These are phyloP conservation scores for Drosophila rellima DNA, from an alignment of 2,888 invertebrate species.

Conservation along the genomic window DNA sequence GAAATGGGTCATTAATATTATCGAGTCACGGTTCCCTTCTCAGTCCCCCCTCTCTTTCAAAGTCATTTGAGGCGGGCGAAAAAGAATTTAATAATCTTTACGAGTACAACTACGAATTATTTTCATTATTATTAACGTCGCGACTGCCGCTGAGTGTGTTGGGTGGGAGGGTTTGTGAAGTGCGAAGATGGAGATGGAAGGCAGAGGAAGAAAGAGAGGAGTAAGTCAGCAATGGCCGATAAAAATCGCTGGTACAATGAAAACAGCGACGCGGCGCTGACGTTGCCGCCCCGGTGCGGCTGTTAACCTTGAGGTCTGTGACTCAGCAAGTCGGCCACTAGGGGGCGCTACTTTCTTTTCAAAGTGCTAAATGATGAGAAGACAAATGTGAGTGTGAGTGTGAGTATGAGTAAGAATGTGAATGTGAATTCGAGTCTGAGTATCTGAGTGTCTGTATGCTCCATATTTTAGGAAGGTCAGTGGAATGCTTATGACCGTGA, in stretches of 20 bases:
- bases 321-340: conserved; percentile 59
- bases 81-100: conserved; percentile 73
- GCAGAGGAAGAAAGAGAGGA: conserved; percentile 8
- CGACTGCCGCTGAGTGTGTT: conserved; percentile 33
- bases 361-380: conserved; percentile 53
- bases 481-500: conserved; percentile 34
- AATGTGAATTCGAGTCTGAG: conserved; percentile 6
- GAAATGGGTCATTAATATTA: conserved; percentile 66
- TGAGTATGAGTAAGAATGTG: neutral
- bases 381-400: conserved; percentile 1
- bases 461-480: conserved; percentile 72
- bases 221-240: conserved; percentile 62
- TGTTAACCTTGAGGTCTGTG: conserved; percentile 81
- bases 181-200: conserved; percentile 27
- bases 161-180: conserved; percentile 21
- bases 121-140: conserved; percentile 66
- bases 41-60: conserved; percentile 14
- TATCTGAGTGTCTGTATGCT: conserved; percentile 43
- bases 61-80: conserved; percentile 48
- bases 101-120: conserved; percentile 73
- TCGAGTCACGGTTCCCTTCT: conserved; percentile 47
- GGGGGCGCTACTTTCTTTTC: conserved; percentile 69
- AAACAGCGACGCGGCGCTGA: conserved; percentile 39
- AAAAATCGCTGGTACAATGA: conserved; percentile 65
- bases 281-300: conserved; percentile 55